phyloP scores from a whole-genome alignment of 2,113 vertebrate genomes.

The Melanotaenia duboulayi region DNA sequence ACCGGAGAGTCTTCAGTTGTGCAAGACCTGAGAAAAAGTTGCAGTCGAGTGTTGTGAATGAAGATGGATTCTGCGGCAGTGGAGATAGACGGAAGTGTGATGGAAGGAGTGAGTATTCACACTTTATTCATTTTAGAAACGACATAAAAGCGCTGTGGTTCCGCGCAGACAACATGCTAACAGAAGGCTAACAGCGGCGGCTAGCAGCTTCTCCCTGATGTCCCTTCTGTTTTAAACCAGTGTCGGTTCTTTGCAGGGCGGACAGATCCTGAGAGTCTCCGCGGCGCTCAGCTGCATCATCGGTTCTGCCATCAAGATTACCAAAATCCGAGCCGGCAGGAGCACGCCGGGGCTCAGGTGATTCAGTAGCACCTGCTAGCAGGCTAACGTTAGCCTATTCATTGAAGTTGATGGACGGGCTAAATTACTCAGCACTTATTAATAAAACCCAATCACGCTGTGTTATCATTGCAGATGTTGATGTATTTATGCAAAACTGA shows the following conservation, averaged over 20 bases:
- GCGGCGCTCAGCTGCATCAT: constrained; percentile 92
- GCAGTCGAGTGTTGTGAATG: neutral
- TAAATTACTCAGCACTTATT: constrained; percentile 16
- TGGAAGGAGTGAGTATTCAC: constrained; percentile 92
- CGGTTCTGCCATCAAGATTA: constrained; percentile 86
- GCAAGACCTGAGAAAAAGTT: constrained; percentile 1
- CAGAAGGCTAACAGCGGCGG: constrained; percentile 29
- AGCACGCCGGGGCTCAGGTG: constrained; percentile 94
- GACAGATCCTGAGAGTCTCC: constrained; percentile 92
- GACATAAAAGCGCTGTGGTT: neutral
- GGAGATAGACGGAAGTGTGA: constrained; percentile 92
- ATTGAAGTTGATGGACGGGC: constrained; percentile 37
- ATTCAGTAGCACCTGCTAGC: constrained; percentile 44
- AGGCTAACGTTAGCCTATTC: constrained; percentile 71
- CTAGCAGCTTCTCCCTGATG: constrained; percentile 3
- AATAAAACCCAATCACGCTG: neutral
- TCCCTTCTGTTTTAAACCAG: neutral
- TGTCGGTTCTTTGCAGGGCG: constrained; percentile 83
- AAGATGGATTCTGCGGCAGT: constrained; percentile 78
- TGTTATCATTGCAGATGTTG: neutral
- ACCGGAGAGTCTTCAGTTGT: neutral
- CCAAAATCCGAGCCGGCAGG: constrained; percentile 92
- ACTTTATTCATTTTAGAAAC: neutral
- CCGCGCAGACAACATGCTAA: constrained; percentile 43
- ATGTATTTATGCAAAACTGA: too few relatives aligned